A percentile compares a stretch with the other conserved stretches of the same genome.
phyloP scores from a whole-genome alignment of 37 sponge, comb jelly and placozoan genomes.

The Chondrosia reniformis region DNA sequence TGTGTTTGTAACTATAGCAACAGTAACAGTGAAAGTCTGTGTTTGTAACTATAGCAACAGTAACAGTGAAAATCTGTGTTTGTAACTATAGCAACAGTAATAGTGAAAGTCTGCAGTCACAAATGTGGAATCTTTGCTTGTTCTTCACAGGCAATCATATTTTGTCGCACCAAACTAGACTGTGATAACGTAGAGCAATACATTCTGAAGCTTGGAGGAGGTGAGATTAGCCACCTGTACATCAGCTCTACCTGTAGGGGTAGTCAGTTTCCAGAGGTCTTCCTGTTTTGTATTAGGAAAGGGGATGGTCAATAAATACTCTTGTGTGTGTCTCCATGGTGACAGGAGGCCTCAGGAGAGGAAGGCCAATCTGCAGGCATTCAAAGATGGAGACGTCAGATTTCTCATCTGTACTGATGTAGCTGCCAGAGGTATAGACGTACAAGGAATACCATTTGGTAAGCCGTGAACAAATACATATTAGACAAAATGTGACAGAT shows the following conservation, averaged over 20 bases:
- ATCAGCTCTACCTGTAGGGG: background rate
- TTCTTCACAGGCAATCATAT: conserved; percentile 76
- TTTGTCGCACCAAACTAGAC: conserved; percentile 97
- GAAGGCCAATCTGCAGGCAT: conserved; percentile 75
- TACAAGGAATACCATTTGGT: conserved; percentile 90
- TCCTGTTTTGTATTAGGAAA: conserved; percentile 22
- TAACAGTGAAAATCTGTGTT: no score
- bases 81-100: no score
- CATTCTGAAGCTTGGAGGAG: conserved; percentile 63
- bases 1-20: no score
- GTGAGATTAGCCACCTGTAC: conserved; percentile 6
- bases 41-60: no score
- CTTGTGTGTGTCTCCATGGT: conserved; percentile 95
- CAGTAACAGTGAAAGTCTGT: no score
- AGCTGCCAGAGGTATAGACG: conserved; percentile 94
- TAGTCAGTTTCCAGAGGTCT: no score
- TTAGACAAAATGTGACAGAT: no score
- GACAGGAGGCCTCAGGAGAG: conserved; percentile 86
- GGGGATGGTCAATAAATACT: conserved; percentile 79
- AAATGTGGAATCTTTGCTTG: no score
- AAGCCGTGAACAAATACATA: no score
- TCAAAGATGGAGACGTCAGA: conserved; percentile 83
- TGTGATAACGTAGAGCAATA: conserved; percentile 94
- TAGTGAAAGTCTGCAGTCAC: no score
- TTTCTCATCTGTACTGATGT: conserved; percentile 98